A percentile compares a stretch with the other conserved stretches of the same genome.
These are phyloP conservation scores for Musca vetustissima DNA, from an alignment of 1,140 invertebrate species.

Conservation along the genomic window DNA sequence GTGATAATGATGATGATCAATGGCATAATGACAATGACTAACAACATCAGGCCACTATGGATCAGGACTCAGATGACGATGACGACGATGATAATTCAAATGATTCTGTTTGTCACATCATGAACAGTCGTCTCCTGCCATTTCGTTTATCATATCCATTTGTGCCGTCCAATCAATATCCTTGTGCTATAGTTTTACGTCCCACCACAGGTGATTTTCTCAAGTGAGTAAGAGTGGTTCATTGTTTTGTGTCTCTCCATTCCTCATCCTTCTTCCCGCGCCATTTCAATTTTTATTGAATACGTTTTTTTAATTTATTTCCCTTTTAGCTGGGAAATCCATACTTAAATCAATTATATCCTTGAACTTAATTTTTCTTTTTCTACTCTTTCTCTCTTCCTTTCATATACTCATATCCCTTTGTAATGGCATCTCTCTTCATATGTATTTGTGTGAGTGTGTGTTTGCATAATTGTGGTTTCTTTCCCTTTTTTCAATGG, in stretches of 20 bases:
- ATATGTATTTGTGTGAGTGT: background rate
- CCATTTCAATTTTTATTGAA: background rate
- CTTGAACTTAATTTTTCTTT: background rate
- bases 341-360: background rate
- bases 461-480: background rate
- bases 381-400: background rate
- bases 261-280: background rate
- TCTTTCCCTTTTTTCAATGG: conserved; percentile 66
- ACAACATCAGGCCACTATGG: background rate
- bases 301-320: conserved; percentile 3
- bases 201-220: conserved; percentile 80
- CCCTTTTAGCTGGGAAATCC: background rate
- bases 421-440: background rate
- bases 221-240: conserved; percentile 63
- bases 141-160: conserved; percentile 81
- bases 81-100: background rate
- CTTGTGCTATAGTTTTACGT: conserved; percentile 74
- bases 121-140: conserved; percentile 60
- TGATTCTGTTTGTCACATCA: background rate
- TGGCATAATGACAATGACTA: background rate
- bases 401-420: background rate
- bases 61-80: background rate
- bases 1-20: conserved; percentile 5
- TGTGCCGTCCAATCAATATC: conserved; percentile 70
- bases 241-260: background rate